Evolutionary conservation across 2,113 vertebrate species (phyloP).

Genomic region (cattle (Bos taurus)): ARS-UCD2.0 NC_037345.1:20268001-20268500

Average conservation of each 20-base stretch:
- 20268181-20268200: background rate
- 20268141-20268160: background rate
- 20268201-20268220: too few relatives aligned
- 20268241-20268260: background rate
- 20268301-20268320: background rate
- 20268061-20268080: background rate
- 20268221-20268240: background rate
- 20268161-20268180: background rate
- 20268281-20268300: background rate
- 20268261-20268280: background rate
- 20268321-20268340: background rate
- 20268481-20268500: background rate
- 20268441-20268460: background rate
- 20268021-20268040: rapidly evolving
- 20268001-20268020: background rate
- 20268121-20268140: background rate
- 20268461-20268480: background rate
- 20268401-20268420: background rate
- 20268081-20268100: background rate
- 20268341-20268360: background rate
- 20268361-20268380: background rate
- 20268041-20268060: rapidly evolving
- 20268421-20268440: background rate
- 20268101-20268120: background rate
- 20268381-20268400: background rate